A percentile compares a stretch with the other conserved stretches of the same genome.
phyloP scores from a whole-genome alignment of 1,140 invertebrate genomes.

The Musca vetustissima region DNA sequence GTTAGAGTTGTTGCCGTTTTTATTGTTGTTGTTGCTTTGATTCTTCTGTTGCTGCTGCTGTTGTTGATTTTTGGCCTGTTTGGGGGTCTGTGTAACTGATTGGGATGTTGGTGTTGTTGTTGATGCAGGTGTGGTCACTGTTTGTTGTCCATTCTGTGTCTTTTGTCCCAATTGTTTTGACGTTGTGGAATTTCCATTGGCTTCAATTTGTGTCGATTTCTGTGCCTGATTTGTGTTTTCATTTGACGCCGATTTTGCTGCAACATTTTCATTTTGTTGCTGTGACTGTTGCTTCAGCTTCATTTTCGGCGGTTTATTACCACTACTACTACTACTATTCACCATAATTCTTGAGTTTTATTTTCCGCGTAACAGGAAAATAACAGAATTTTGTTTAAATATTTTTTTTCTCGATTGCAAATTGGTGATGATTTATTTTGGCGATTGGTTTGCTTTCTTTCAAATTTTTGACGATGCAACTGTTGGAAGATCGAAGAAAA shows the following conservation, averaged over 20 bases:
- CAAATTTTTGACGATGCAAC: no score
- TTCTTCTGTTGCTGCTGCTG: slow-evolving; percentile 7
- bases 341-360: not conserved
- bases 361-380: not conserved
- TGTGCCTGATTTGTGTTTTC: not conserved
- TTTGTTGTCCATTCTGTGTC: slow-evolving; percentile 15
- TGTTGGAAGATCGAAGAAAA: no score
- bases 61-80: not conserved
- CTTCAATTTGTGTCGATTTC: not conserved
- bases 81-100: slow-evolving; percentile 2
- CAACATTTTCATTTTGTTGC: slow-evolving; percentile 2
- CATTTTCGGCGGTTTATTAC: slow-evolving; percentile 19
- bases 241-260: not conserved
- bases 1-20: slow-evolving; percentile 19
- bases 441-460: no score
- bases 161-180: not conserved
- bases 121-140: slow-evolving; percentile 17
- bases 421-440: no score
- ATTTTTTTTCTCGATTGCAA: no score
- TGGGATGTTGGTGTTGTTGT: not conserved
- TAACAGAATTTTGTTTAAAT: not conserved
- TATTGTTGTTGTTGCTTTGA: slow-evolving; percentile 13
- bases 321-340: slow-evolving; percentile 8
- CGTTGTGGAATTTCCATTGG: not conserved
- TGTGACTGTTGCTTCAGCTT: not conserved